Evolutionary conservation across 2,888 invertebrate genomes (phyloP).

Genomic region (Ashinkailepas kermadecensis): DNA sequence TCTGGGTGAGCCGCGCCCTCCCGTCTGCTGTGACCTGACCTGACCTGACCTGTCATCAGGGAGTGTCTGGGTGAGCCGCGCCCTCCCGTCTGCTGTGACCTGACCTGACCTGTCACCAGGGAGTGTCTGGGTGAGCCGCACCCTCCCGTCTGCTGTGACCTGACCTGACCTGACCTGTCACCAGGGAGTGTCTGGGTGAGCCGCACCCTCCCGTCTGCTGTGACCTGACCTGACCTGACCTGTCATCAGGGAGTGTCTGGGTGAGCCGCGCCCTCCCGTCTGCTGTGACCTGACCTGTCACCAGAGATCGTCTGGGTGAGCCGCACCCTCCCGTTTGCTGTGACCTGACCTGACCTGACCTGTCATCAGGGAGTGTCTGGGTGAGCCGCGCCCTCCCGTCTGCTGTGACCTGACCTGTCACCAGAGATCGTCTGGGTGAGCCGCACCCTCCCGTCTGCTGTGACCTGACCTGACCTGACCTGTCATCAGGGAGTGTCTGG

Average conservation of each 20-base stretch:
- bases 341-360: not conserved
- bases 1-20: conserved; percentile 57
- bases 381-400: too few species aligned
- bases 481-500: too few species aligned
- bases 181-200: conserved; percentile 52
- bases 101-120: not conserved
- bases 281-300: not conserved
- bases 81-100: not conserved
- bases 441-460: conserved; percentile 62
- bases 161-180: conserved; percentile 24
- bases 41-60: conserved; percentile 44
- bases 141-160: too few species aligned
- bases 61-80: not conserved
- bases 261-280: too few species aligned
- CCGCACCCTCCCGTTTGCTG: not conserved
- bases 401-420: conserved; percentile 20
- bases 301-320: too few species aligned
- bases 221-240: not conserved
- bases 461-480: conserved; percentile 39
- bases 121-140: too few species aligned
- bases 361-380: too few species aligned
- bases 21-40: conserved; percentile 58
- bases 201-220: conserved; percentile 45
- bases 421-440: conserved; percentile 52
- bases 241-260: too few species aligned